Percentiles rank a stretch among this genome's conserved stretches.
Evolutionary conservation across 2,888 invertebrate species (phyloP).

Genomic region (Platerodrilus igneus): DNA sequence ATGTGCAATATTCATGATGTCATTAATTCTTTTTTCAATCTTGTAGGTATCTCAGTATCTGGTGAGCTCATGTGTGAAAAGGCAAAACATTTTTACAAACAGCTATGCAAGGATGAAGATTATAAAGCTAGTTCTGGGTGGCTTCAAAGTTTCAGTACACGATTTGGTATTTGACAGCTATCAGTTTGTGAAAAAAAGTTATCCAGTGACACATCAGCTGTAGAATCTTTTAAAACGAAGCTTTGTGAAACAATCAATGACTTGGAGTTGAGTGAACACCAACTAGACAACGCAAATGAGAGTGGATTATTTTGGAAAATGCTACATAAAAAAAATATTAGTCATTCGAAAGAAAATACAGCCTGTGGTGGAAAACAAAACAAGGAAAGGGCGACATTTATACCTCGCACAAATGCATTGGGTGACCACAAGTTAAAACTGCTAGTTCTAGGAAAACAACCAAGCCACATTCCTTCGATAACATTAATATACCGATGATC

Average conservation of each 20-base stretch:
- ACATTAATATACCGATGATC: conserved; percentile 25
- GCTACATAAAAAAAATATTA: conserved; percentile 26
- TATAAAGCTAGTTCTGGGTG: conserved; percentile 19
- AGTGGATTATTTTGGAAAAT: too few species aligned
- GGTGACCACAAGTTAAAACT: conserved; percentile 33
- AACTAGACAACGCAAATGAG: conserved; percentile 32
- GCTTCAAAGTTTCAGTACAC: conserved; percentile 18
- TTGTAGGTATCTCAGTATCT: too few species aligned
- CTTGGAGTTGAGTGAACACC: conserved; percentile 11
- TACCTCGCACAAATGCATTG: conserved; percentile 32
- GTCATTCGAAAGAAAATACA: conserved; percentile 19
- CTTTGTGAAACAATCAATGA: conserved; percentile 9
- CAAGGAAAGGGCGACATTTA: conserved; percentile 32
- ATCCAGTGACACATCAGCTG: conserved; percentile 14
- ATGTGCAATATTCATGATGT: too few species aligned
- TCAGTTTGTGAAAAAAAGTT: conserved; percentile 10
- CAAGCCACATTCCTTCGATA: conserved; percentile 32
- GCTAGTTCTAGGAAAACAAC: conserved; percentile 32
- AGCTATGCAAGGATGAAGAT: conserved; percentile 14
- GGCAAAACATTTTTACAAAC: conserved; percentile 8
- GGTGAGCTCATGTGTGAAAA: conserved; percentile 13
- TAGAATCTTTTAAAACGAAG: conserved; percentile 8
- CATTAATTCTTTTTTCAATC: too few species aligned
- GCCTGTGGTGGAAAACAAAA: conserved; percentile 28
- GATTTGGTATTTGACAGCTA: conserved; percentile 15